Evolutionary conservation across 2,888 invertebrate species (phyloP).

Genomic region (Troilus luridus): DNA sequence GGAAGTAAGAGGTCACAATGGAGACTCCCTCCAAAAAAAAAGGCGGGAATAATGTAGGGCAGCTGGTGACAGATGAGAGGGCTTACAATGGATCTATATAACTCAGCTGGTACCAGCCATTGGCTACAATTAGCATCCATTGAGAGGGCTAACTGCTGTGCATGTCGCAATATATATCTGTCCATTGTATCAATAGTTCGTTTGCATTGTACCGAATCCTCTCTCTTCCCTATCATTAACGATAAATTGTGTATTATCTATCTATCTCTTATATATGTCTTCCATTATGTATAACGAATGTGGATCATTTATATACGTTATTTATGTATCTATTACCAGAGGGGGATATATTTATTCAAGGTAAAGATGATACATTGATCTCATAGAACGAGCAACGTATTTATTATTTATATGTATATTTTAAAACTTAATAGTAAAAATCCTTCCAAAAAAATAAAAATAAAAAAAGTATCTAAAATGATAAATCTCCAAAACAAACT

Average conservation of each 20-base stretch:
- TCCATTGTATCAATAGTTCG: conserved; percentile 21
- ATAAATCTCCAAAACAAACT: too few relatives aligned
- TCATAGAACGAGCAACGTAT: not conserved
- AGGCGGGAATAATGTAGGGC: not conserved
- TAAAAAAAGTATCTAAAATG: too few relatives aligned
- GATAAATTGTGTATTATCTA: conserved; percentile 17
- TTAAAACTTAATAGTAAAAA: too few relatives aligned
- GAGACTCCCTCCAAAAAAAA: conserved; percentile 4
- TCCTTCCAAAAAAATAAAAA: too few relatives aligned
- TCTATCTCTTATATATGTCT: not conserved
- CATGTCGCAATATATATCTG: conserved; percentile 19
- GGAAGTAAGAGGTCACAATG: conserved; percentile 41
- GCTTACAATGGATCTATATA: not conserved
- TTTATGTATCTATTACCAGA: not conserved
- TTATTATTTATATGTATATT: too few relatives aligned
- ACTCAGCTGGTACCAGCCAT: conserved; percentile 25
- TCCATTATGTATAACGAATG: not conserved
- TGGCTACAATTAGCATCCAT: conserved; percentile 22
- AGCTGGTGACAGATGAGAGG: conserved; percentile 35
- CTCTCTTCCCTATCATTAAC: not conserved
- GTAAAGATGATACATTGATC: not conserved
- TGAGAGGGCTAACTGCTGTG: not conserved
- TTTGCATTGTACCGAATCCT: not conserved
- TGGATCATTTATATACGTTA: not conserved
- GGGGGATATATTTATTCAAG: not conserved